Evolutionary conservation across 2,888 invertebrate genomes (phyloP).

Genomic region (Callosobruchus maculatus): DNA sequence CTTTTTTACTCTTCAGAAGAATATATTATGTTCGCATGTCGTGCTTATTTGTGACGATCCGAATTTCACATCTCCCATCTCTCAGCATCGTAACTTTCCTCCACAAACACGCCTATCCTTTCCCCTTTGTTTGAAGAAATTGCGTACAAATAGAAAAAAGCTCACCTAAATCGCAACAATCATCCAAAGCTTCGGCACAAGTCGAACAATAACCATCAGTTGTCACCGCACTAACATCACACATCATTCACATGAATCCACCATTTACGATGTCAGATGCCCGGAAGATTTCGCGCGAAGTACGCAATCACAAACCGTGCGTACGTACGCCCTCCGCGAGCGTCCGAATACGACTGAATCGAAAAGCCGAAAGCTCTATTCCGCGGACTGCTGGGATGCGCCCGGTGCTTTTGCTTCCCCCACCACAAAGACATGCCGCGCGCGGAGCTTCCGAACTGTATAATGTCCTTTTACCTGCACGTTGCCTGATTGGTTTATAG

Average conservation of each 20-base stretch:
- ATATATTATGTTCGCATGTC: no score
- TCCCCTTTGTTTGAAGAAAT: background rate
- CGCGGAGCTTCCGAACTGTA: background rate
- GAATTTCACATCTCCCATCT: no score
- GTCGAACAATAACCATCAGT: background rate
- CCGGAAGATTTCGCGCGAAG: background rate
- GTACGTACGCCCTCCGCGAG: background rate
- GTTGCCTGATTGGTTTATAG: background rate
- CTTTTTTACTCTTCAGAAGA: no score
- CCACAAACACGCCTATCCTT: no score
- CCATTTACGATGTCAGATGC: background rate
- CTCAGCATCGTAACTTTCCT: no score
- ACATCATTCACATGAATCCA: background rate
- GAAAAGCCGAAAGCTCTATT: background rate
- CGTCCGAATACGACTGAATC: background rate
- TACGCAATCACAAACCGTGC: background rate
- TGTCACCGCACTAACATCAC: background rate
- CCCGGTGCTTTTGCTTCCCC: background rate
- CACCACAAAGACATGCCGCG: background rate
- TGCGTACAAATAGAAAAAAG: background rate
- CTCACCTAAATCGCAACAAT: background rate
- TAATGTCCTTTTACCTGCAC: background rate
- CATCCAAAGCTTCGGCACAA: background rate
- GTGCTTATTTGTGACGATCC: no score
- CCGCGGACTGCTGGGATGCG: background rate